Conservation (phyloP, 2,113 vertebrate species). For the Hylia prasina region DNA sequence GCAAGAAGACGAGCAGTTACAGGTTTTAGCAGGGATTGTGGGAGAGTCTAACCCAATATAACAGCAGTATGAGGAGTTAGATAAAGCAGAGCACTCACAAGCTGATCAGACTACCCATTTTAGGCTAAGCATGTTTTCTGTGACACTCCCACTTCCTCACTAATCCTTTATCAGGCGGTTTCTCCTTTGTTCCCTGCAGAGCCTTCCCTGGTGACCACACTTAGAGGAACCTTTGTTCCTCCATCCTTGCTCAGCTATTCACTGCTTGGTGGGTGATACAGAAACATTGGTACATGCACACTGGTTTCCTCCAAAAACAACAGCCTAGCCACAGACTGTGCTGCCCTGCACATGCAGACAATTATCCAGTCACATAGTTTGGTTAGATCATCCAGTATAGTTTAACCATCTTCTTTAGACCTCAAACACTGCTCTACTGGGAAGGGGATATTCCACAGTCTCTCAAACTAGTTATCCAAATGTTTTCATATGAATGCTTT, state of each 20-base stretch:
- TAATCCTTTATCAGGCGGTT: not conserved
- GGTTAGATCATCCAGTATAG: not conserved
- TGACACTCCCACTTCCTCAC: not conserved
- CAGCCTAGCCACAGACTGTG: not conserved
- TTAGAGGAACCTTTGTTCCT: not conserved
- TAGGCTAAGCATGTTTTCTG: not conserved
- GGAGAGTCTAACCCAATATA: not conserved
- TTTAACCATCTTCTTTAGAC: not conserved
- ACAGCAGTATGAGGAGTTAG: not conserved
- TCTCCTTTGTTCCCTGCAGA: not conserved
- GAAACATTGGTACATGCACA: not conserved
- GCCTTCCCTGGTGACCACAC: not conserved
- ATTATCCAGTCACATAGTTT: not conserved
- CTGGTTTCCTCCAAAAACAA: not conserved
- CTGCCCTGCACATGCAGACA: not conserved
- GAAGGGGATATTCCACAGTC: not conserved
- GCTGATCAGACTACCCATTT: not conserved
- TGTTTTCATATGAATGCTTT: not conserved
- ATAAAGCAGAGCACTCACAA: not conserved
- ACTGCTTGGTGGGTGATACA: not conserved
- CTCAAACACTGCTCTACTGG: not conserved
- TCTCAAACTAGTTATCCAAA: not conserved
- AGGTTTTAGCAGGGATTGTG: not conserved
- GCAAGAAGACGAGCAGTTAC: not conserved
- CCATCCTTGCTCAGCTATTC: not conserved